These are phyloP conservation scores for Bradynema listronoti DNA, from an alignment of 1,140 invertebrate genomes.

Conservation along the genomic window DNA sequence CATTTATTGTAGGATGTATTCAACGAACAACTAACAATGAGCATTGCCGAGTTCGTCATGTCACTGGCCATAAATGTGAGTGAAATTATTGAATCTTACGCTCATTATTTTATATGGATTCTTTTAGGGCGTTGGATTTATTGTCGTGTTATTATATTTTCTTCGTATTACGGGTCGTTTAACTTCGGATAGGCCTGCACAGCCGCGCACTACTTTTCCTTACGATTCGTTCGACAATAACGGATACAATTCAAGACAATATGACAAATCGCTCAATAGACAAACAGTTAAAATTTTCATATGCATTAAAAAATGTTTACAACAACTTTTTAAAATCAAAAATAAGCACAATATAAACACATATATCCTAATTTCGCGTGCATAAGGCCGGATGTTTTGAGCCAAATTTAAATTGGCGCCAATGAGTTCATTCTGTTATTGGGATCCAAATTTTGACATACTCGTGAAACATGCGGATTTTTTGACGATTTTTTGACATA, in stretches of 20 bases:
- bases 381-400: no score
- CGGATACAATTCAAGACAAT: not conserved
- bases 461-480: no score
- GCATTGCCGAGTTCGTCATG: constrained; percentile 51
- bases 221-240: not conserved
- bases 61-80: constrained; percentile 52
- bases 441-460: no score
- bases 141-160: constrained; percentile 54
- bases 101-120: not conserved
- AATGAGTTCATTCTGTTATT: no score
- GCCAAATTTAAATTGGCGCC: no score
- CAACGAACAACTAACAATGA: constrained; percentile 56
- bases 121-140: constrained; percentile 43
- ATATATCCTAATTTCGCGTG: not conserved
- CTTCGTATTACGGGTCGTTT: constrained; percentile 43
- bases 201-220: not conserved
- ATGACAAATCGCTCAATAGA: not conserved
- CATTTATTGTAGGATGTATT: constrained; percentile 46
- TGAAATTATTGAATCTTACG: constrained; percentile 4
- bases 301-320: constrained; percentile 6
- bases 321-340: not conserved
- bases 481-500: no score
- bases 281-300: not conserved
- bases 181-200: constrained; percentile 34
- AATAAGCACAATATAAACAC: not conserved